Evolutionary conservation across 2,797 vertebrate genomes (phyloP), one percentile per base, ranked within the genome.

Genomic region (Danio choprae): DNA sequence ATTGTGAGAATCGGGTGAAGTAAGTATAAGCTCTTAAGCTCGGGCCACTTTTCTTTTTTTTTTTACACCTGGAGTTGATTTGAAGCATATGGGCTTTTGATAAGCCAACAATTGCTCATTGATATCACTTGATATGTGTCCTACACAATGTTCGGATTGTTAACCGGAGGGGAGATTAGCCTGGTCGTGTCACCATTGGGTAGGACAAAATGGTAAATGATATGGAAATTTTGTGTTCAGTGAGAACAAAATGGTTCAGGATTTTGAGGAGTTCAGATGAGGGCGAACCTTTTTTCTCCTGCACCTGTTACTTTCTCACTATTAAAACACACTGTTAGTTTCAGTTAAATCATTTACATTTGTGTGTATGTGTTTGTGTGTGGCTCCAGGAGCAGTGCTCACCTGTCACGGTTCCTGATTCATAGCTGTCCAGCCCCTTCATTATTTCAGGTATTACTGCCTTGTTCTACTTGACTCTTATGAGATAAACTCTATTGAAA

Each of bases 41-140:
- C 9, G 10, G 18, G 73, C 51, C 69, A 74, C 29, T 70, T 83
- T 86, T 75, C n/a, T 29, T 29, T 29, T 29, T 29, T 13, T 12
- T 51, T 51, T 51, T 11, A 85, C 85, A 86, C 84, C 84, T 85
- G 86, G 72, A 84, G 72, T 80, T 85, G 83, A 84, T 84, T 59
- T 55, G 55, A 77, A 81, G 77, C 84, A 80, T 84, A 84, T 83
- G 78, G 84, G 78, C 55, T 70, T 87, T 76, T 84, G 78, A 78
- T 78, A 65, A 67, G n/a, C 29, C 38, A 63, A 81, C 81, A 84
- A 77, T 83, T 84, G 71, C 65, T 81, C 81, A 85, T 79, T 84
- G 86, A 85, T 80, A 86, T 65, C 77, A 81, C 65, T 84, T 85
- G 77, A 85, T 78, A 71, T 84, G 79, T 85, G 67, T 81, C 82